Percentiles rank a stretch among this genome's conserved stretches.
Conservation (phyloP, 2,797 vertebrate species). For the Chanos chanos region DNA sequence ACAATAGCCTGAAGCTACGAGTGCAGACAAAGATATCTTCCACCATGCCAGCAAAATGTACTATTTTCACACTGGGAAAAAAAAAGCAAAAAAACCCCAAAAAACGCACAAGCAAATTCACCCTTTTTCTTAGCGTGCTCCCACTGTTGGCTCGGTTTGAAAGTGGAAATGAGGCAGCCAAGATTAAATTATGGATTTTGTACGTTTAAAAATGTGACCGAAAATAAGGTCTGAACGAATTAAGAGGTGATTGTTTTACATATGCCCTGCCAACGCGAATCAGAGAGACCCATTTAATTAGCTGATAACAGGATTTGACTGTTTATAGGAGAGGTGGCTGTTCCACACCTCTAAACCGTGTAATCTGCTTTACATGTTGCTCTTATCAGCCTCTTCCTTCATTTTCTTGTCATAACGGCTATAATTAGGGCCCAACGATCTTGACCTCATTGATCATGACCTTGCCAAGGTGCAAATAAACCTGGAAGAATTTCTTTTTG, state of each 20-base stretch:
- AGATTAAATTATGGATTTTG: slow-evolving; percentile 2
- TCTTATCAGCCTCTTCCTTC: slow-evolving; percentile 46
- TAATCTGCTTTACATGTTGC: slow-evolving; percentile 45
- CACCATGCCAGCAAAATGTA: slow-evolving; percentile 6
- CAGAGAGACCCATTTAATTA: slow-evolving; percentile 48
- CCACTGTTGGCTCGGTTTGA: no score
- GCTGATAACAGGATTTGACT: slow-evolving; percentile 43
- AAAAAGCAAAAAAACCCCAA: background rate
- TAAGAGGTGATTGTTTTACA: slow-evolving; percentile 35
- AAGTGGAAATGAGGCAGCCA: background rate
- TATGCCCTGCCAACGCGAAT: slow-evolving; percentile 36
- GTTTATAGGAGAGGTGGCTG: slow-evolving; percentile 41
- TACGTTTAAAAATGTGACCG: slow-evolving; percentile 15
- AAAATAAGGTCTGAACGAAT: slow-evolving; percentile 37
- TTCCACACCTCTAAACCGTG: slow-evolving; percentile 48
- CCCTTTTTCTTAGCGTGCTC: no score
- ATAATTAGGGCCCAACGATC: slow-evolving; percentile 40
- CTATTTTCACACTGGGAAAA: background rate
- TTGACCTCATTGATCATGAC: slow-evolving; percentile 40
- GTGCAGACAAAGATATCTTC: slow-evolving; percentile 17
- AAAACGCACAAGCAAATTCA: no score
- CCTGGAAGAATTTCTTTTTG: slow-evolving; percentile 3
- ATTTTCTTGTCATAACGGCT: slow-evolving; percentile 36
- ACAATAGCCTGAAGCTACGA: slow-evolving; percentile 5
- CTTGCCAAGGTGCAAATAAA: slow-evolving; percentile 28